Base-by-base conservation (phyloP, 1,140 invertebrate genomes). In the Aricia agestis region DNA sequence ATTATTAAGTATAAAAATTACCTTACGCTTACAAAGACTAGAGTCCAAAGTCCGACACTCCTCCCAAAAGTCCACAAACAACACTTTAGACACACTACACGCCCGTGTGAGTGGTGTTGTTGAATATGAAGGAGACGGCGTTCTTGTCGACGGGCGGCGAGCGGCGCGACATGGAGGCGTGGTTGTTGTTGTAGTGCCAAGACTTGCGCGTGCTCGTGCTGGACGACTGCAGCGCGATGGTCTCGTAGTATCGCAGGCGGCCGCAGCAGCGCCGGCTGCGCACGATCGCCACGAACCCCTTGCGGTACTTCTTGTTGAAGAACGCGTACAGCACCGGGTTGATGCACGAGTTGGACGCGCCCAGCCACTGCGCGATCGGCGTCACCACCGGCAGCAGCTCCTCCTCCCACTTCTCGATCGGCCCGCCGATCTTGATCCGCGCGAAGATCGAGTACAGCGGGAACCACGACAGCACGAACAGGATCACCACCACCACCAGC, bases 291-390 rank as follows among this genome's bases (percentile, higher is more conserved):
- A 96, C 94, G 89, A 99, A 99, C 1, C 98, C 98, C 58, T 96
- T 95, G 1, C 98, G 93, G 85, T 98, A 99, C 86, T 99, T 99
- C 78, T 98, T 98, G 87, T 98, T 99, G 92, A 99, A 98, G 87
- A 98, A 98, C 0, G 98, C 98, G 89, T 99, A 99, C n/a, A 99
- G 94, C 61, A 99, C 96, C 0, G 98, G 98, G 91, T 99, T 99
- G 78, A 99, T 98, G 93, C 98, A 99, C 36, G 97, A 98, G 87
- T 99, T 99, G 18, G 98, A 97, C 0, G 97, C 95, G 0, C 98
- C 98, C 2, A 99, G 92, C 98, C 98, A 99, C 89, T 99, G 98
- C 0, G 98, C 98, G 36, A 99, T 94, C 0, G 98, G 98, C 13
- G 96, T 96, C 0, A 96, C 95, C 1, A 97, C 94, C 13, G 95